Evolutionary conservation across 2,113 vertebrate species (phyloP), one percentile per base, ranked within the genome.

Genomic region (Hippoglossus stenolepis): DNA sequence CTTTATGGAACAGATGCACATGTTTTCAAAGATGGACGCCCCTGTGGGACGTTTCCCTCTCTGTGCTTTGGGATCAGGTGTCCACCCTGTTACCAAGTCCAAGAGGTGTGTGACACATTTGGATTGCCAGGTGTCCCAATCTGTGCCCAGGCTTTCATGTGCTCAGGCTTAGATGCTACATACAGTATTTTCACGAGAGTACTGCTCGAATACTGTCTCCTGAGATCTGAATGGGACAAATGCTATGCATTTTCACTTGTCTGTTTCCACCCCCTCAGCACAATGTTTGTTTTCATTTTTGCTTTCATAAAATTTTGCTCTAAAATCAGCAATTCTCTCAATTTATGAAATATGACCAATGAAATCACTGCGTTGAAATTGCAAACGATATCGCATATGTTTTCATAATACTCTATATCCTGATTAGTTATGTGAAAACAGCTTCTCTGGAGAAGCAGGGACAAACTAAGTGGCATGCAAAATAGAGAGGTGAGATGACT

Each of bases 81-180:
- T 69, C 78, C 76, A 59, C 64, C 75, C 73, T 77, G 68, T 77
- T 80, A 47, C 15, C 26, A 3, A n/a, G 58, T 83, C 85, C 87
- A 72, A 63, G 63, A 83, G 35, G 79, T 81, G 66, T 47, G 56
- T 62, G 73, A 67, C 70, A 82, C 24, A 70, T 54, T 78, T 73
- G 82, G 81, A 85, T 85, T 73, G 68, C 85, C 78, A 73, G 78
- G 85, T 84, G 79, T 89, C 83, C 57, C 63, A 64, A 57, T 6
- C 43, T 65, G 87, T 23, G 73, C 53, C 53, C 66, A 14, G 18
- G 31, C 75, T 84, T 84, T 82, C 61, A 75, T 82, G 70, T 69
- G 56, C 60, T 57, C 53, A 28, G 74, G n/a, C 49, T 10, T 40
- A 65, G 5, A 66, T 83, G 53, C 38, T 40, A 62, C 56, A 66